Evolutionary conservation across 2,888 invertebrate species (phyloP).

Genomic region (Trachelus stipa): DNA sequence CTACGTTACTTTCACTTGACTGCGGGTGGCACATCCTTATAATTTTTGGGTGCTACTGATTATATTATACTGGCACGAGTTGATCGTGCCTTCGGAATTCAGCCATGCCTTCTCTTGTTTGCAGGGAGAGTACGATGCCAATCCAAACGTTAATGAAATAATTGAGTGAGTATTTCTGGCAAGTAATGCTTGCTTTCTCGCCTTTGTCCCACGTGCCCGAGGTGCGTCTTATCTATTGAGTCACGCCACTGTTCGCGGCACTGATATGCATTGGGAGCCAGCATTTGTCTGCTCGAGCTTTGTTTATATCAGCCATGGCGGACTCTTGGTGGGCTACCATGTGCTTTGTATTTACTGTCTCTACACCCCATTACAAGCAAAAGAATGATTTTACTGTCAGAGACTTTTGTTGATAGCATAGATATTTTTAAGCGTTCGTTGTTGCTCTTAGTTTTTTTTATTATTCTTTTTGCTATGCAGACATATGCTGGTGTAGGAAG

Average conservation of each 20-base stretch:
- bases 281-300: not conserved
- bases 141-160: conserved; percentile 81
- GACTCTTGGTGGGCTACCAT: not conserved
- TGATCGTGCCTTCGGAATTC: not conserved
- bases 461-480: not conserved
- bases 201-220: not conserved
- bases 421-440: not conserved
- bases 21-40: not conserved
- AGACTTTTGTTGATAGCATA: not conserved
- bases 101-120: conserved; percentile 37
- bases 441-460: not conserved
- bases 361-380: not conserved
- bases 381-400: not conserved
- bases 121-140: conserved; percentile 84
- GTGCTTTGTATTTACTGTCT: not conserved
- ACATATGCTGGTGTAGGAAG: not conserved
- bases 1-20: conserved; percentile 16
- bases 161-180: conserved; percentile 77
- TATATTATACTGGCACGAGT: not conserved
- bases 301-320: not conserved
- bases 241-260: not conserved
- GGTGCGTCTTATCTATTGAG: not conserved
- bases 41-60: not conserved
- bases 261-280: not conserved
- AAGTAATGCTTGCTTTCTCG: not conserved